phyloP scores from a whole-genome alignment of 2,888 invertebrate species.

The Diploptera punctata region DNA sequence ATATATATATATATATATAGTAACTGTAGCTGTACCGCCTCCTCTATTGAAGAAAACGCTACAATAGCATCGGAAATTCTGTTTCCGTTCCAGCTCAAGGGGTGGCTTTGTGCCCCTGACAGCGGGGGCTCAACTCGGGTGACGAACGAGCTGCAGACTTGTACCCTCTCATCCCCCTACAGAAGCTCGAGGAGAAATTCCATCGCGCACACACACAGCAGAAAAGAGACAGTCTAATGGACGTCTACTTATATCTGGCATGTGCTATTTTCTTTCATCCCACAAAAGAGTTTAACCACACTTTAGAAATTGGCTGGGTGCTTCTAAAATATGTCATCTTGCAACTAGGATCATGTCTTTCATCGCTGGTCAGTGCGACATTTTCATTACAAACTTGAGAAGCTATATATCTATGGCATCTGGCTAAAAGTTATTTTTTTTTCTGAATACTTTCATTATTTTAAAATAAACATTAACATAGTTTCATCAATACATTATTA shows the following conservation, averaged over 20 bases:
- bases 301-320: too few species aligned
- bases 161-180: not conserved
- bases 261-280: not conserved
- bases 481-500: too few species aligned
- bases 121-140: constrained; percentile 20
- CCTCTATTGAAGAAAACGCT: constrained; percentile 22
- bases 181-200: constrained; percentile 1
- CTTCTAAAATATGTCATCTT: too few species aligned
- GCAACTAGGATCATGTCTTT: too few species aligned
- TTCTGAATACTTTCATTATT: too few species aligned
- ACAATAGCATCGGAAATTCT: constrained; percentile 28
- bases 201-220: not conserved
- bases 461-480: too few species aligned
- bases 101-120: constrained; percentile 30
- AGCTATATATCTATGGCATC: too few species aligned
- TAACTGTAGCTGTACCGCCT: too few species aligned
- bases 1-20: too few species aligned
- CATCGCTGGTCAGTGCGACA: too few species aligned
- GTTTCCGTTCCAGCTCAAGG: constrained; percentile 21
- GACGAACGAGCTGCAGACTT: constrained; percentile 23
- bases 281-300: constrained; percentile 4
- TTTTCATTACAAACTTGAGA: too few species aligned
- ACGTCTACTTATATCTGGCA: not conserved
- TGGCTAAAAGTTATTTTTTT: too few species aligned
- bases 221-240: constrained; percentile 4